phyloP scores from a whole-genome alignment of 30 jellyfish, hydroid and myxozoan species.

The Morbakka virulenta region DNA sequence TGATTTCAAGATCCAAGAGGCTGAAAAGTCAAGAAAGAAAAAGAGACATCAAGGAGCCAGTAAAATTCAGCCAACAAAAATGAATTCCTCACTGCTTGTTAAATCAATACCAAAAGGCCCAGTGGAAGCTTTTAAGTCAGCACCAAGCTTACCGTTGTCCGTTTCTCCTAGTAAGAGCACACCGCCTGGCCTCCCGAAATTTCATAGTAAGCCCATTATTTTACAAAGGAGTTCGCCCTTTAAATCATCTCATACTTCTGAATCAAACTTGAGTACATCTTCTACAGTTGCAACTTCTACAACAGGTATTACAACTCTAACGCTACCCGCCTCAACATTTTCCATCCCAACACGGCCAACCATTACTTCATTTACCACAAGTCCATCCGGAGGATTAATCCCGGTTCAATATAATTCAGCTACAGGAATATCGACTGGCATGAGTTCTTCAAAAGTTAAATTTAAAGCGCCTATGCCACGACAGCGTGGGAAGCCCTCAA shows the following conservation, averaged over 20 bases:
- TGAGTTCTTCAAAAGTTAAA: conserved; percentile 35
- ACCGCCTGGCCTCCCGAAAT: conserved; percentile 1
- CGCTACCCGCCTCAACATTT: neutral
- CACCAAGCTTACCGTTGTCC: conserved; percentile 21
- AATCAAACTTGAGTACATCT: neutral
- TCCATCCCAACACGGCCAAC: neutral
- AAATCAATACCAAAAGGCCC: conserved; percentile 20
- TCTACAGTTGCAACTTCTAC: neutral
- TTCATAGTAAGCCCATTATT: conserved; percentile 72
- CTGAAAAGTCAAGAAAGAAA: conserved; percentile 65
- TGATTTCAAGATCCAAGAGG: too few species aligned
- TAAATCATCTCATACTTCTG: neutral
- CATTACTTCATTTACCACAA: neutral
- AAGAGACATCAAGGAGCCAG: conserved; percentile 48
- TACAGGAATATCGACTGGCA: neutral
- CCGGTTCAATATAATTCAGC: neutral
- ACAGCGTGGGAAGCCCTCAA: conserved; percentile 69
- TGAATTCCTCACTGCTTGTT: conserved; percentile 12
- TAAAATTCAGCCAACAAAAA: conserved; percentile 18
- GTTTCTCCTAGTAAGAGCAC: neutral
- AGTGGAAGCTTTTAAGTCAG: conserved; percentile 5
- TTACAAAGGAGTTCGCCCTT: conserved; percentile 80
- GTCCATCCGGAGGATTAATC: neutral
- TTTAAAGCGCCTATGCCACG: conserved; percentile 85
- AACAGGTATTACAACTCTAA: neutral